Percentiles rank a stretch among this genome's conserved stretches.
phyloP scores from a whole-genome alignment of 2,888 invertebrate genomes.

The Rhagium mordax region DNA sequence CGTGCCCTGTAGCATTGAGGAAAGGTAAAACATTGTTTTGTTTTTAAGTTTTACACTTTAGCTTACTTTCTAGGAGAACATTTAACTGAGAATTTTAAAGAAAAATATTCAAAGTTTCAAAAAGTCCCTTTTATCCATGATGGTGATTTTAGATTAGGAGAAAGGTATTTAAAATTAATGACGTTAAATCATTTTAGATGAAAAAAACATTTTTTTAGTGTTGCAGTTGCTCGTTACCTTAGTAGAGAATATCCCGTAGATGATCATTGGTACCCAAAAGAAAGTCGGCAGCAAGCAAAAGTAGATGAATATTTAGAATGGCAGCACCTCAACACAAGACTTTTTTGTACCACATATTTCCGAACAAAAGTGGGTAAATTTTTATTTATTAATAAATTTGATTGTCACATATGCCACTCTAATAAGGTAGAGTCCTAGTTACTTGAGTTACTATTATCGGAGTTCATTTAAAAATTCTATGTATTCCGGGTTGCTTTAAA shows the following conservation, averaged over 20 bases:
- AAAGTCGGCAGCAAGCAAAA: conserved; percentile 74
- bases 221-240: conserved; percentile 83
- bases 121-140: conserved; percentile 75
- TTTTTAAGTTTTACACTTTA: background rate
- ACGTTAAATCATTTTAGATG: too few species aligned
- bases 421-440: too few species aligned
- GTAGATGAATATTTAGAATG: conserved; percentile 85
- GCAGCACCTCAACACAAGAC: conserved; percentile 81
- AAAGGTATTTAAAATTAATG: conserved; percentile 65
- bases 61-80: conserved; percentile 70
- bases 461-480: too few species aligned
- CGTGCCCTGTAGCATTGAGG: conserved; percentile 67
- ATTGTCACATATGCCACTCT: too few species aligned
- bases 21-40: conserved; percentile 65
- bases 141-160: conserved; percentile 72
- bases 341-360: conserved; percentile 75
- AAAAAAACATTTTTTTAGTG: conserved; percentile 71
- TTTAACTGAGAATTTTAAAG: conserved; percentile 69
- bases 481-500: too few species aligned
- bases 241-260: conserved; percentile 73
- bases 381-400: background rate
- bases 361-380: conserved; percentile 70
- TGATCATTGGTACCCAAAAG: conserved; percentile 79
- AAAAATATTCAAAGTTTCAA: conserved; percentile 72
- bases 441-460: too few species aligned